Evolutionary conservation across 2,888 invertebrate genomes (phyloP), one percentile per base, ranked within the genome.

Genomic region (Drosophila ustulata): DNA sequence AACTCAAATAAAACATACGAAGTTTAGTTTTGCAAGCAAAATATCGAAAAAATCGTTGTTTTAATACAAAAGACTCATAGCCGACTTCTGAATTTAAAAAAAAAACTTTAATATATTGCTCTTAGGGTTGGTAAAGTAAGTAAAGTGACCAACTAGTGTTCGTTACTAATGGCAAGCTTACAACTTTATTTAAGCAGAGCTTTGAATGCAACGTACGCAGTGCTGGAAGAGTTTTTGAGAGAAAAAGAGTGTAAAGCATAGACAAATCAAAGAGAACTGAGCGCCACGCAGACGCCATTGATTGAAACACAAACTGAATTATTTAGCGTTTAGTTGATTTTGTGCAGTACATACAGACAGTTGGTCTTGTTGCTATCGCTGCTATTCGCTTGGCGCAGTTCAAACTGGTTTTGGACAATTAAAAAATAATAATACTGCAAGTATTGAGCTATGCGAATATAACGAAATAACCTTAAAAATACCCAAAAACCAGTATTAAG

Each of bases 21-120:
- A 67, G 72, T 75, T 86, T 85, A 86, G 80, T 88, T 86, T 86
- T 88, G 85, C 80, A 87, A 89, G 82, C 81, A 80, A 82, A 73
- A 80, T 81, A 79, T 70, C 53, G 53, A 76, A 49, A 41, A 52
- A 23, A 47, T 50, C 56, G 59, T 58, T 11, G 30, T 87, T 62
- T 78, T 76, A 64, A 51, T 49, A 46, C 78, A 9, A n/a, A 25
- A 18, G 18, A 18, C 18, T 18, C 18, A 18, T 18, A 18, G 18
- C 18, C 2, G 18, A 18, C 18, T 18, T 18, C 18, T 18, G 18
- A 18, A 18, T 18, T 18, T 18, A 1, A 18, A 18, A 18, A 18
- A 18, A 18, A 18, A 18, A 18, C 18, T 18, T 18, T 18, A 18
- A 18, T 18, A 18, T 1, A 18, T 9, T 50, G 32, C 18, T 18